Evolutionary conservation across 2,113 vertebrate genomes (phyloP).

Genomic region (Corythornis cristatus): DNA sequence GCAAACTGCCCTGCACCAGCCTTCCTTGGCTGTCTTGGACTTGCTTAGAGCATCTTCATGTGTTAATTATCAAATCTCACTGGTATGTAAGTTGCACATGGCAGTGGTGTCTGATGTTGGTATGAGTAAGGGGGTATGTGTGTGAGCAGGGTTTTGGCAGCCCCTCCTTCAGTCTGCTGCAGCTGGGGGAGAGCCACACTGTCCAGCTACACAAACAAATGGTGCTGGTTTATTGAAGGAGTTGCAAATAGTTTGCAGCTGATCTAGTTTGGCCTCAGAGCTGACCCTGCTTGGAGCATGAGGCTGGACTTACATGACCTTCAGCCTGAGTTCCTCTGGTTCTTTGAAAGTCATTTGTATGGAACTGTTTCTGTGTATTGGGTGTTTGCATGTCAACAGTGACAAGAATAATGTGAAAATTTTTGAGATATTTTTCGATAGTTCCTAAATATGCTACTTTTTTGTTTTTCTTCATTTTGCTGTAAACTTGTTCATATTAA

Average conservation of each 20-base stretch:
- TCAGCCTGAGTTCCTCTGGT: neutral
- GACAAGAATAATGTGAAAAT: neutral
- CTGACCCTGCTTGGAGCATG: neutral
- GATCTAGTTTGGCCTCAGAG: neutral
- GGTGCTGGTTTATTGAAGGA: neutral
- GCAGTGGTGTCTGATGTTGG: too few relatives aligned
- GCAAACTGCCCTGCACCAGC: neutral
- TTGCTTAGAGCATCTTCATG: rapidly evolving
- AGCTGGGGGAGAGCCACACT: neutral
- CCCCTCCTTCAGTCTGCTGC: neutral
- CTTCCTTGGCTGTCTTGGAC: neutral
- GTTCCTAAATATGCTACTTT: neutral
- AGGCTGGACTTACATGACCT: neutral
- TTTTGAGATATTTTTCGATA: neutral
- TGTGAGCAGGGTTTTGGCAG: neutral
- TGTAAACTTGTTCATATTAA: neutral
- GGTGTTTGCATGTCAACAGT: neutral
- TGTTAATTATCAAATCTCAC: neutral
- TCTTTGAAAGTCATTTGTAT: neutral
- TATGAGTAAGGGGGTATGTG: rapidly evolving
- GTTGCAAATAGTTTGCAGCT: neutral
- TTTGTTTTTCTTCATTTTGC: neutral
- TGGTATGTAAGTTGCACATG: rapidly evolving
- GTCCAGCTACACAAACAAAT: neutral
- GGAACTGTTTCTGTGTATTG: rapidly evolving